Evolutionary conservation across 1,140 invertebrate species (phyloP), one percentile per base, ranked within the genome.

Genomic region (Anthonomus grandis): DNA sequence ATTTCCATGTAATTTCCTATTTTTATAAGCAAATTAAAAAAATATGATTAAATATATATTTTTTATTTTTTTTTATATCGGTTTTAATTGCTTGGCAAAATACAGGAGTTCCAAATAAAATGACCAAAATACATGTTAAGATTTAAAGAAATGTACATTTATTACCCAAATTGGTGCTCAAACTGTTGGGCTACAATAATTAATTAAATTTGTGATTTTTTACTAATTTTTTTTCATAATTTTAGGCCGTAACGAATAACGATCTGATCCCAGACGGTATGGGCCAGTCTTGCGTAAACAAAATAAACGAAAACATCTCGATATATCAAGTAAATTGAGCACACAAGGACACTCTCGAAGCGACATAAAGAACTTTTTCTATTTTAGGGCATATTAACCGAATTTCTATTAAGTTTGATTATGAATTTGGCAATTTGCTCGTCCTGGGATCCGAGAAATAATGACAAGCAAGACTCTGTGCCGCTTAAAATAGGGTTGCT

Each of bases 361-460:
- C n/a, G n/a, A n/a, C n/a, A n/a, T n/a, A n/a, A n/a, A n/a, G n/a
- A n/a, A n/a, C n/a, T n/a, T 9, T 17, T 23, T 19, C n/a, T n/a
- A n/a, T 62, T 59, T 44, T 62, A 75, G 72, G 77, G 74, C 51
- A 59, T 72, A 64, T 39, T 49, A 8, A 63, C 76, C 22, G 77
- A 79, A 69, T 69, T 71, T 25, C 34, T 72, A 52, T 61, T 75
- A 57, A 73, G 73, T 22, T 66, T 65, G 13, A 69, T 74, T 50
- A 64, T 79, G 64, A 71, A 70, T 64, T 68, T 78, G 41, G 76
- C 71, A 22, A 76, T 74, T 67, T 76, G 75, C 59, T 66, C 75
- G 15, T 51, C 72, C 34, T 79, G 77, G 77, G 78, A 79, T 64
- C 53, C 67, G 44, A 73, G 73, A 65, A 75, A 72, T 66, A 65